A percentile compares a stretch with the other conserved stretches of the same genome.
phyloP scores from a whole-genome alignment of 2,113 vertebrate genomes.

The Oreotrochilus melanogaster region DNA sequence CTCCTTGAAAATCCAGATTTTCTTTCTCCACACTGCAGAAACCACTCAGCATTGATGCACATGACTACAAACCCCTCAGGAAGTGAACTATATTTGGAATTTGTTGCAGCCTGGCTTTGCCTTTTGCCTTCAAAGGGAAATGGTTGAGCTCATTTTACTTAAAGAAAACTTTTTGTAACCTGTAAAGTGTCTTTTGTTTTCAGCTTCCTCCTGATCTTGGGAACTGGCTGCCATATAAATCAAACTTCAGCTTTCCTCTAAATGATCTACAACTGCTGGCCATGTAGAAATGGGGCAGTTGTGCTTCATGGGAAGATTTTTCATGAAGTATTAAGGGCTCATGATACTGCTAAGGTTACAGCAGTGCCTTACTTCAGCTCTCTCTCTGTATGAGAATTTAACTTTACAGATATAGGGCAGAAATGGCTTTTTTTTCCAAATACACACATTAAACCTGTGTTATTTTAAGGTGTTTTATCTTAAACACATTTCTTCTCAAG shows the following conservation, averaged over 20 bases:
- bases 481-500: not conserved
- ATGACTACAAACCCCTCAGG: not conserved
- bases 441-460: not conserved
- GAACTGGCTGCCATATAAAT: not conserved
- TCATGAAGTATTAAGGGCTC: not conserved
- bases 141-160: not conserved
- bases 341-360: not conserved
- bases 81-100: conserved; percentile 23
- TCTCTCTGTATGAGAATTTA: not conserved
- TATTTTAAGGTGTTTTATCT: not conserved
- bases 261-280: not conserved
- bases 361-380: not conserved
- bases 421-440: not conserved
- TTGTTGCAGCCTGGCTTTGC: not conserved
- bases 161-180: conserved; percentile 24
- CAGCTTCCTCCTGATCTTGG: not conserved
- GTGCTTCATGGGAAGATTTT: rapidly evolving
- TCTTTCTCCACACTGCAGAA: not conserved
- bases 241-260: not conserved
- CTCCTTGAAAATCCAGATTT: conserved; percentile 9
- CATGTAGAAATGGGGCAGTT: not conserved
- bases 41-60: not conserved
- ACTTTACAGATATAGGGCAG: not conserved
- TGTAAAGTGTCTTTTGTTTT: not conserved
- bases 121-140: conserved; percentile 25